phyloP scores from a whole-genome alignment of 2,113 vertebrate species.

The Spheniscus mendiculus region DNA sequence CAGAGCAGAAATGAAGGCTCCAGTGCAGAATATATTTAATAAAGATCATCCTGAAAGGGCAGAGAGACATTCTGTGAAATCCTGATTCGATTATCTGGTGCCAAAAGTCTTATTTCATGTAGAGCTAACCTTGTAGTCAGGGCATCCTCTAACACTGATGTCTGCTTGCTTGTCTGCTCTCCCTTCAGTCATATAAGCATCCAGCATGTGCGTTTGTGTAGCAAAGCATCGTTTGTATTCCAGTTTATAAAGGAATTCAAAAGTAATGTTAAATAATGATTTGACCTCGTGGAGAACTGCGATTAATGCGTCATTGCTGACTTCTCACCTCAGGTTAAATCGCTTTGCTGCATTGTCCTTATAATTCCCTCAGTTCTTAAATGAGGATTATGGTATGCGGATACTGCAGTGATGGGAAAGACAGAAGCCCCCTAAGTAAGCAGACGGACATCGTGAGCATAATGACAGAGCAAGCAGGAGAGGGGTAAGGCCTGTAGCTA shows the following conservation, averaged over 20 bases:
- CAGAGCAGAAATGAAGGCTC: neutral
- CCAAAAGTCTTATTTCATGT: neutral
- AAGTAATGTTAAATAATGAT: neutral
- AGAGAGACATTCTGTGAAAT: neutral
- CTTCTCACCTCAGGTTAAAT: neutral
- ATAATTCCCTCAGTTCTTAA: neutral
- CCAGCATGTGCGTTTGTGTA: neutral
- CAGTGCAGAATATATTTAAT: neutral
- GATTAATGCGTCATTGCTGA: neutral
- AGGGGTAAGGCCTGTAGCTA: neutral
- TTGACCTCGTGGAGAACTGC: neutral
- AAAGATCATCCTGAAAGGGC: neutral
- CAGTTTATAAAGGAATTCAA: neutral
- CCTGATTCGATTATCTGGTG: neutral
- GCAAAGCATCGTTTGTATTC: neutral
- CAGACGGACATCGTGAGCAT: fast-evolving
- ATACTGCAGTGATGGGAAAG: neutral
- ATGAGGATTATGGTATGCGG: neutral
- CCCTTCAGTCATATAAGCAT: neutral
- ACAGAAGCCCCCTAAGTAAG: neutral
- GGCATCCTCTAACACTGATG: neutral
- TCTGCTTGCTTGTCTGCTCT: neutral
- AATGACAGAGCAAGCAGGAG: neutral
- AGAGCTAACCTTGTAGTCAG: neutral
- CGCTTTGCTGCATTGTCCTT: neutral